Percentiles rank a stretch among this genome's conserved stretches.
phyloP scores from a whole-genome alignment of 2,888 invertebrate species.

The Ferrisia virgata region DNA sequence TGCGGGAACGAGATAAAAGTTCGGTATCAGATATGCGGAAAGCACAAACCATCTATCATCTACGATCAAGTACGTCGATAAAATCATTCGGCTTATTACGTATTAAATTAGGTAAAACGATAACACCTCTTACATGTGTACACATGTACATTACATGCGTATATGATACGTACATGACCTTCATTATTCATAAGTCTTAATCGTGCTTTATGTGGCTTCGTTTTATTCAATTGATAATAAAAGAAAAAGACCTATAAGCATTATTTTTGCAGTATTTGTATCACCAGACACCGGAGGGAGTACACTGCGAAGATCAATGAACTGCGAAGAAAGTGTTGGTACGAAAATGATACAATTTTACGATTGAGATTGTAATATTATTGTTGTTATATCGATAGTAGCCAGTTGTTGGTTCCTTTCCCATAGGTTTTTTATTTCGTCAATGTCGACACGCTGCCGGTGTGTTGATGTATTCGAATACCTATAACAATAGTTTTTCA shows the following conservation, averaged over 20 bases:
- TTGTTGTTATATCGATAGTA: not conserved
- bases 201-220: not conserved
- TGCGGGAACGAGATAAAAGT: not conserved
- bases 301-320: not conserved
- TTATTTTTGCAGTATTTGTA: not conserved
- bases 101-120: not conserved
- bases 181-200: not conserved
- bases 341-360: not conserved
- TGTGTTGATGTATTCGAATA: not conserved
- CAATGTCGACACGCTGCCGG: conserved; percentile 3
- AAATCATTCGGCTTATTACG: not conserved
- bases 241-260: not conserved
- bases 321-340: not conserved
- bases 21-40: not conserved
- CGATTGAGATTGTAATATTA: not conserved
- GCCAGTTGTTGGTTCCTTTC: not conserved
- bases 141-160: too few relatives aligned
- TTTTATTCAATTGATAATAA: not conserved
- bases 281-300: not conserved
- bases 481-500: conserved; percentile 4
- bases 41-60: not conserved
- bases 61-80: not conserved
- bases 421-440: not conserved
- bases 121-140: too few relatives aligned
- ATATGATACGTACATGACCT: not conserved